Percentiles rank a stretch among this genome's conserved stretches.
phyloP scores from a whole-genome alignment of 2,888 invertebrate genomes.

The Sinopyrophorus schimmeli region DNA sequence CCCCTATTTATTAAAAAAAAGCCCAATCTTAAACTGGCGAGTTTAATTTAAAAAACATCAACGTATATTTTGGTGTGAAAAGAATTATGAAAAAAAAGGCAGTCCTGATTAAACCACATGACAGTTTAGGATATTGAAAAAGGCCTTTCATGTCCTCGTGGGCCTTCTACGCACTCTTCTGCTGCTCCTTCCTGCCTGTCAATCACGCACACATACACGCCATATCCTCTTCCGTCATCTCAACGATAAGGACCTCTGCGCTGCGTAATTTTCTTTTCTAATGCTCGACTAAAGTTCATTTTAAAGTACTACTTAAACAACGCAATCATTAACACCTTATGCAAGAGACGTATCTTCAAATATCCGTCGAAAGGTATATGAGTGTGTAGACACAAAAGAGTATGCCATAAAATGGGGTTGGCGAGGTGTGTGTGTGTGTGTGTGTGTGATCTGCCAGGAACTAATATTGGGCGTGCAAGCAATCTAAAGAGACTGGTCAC shows the following conservation, averaged over 20 bases:
- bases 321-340: no score
- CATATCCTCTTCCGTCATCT: slow-evolving; percentile 27
- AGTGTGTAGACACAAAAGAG: slow-evolving; percentile 23
- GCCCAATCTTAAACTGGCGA: no score
- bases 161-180: slow-evolving; percentile 32
- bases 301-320: not conserved
- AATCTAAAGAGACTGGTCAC: slow-evolving; percentile 49
- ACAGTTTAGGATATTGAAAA: slow-evolving; percentile 36
- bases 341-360: no score
- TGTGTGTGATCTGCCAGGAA: slow-evolving; percentile 38
- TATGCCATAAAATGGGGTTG: slow-evolving; percentile 35
- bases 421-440: no score
- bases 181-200: slow-evolving; percentile 33
- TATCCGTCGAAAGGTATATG: slow-evolving; percentile 20
- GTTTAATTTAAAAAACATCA: no score
- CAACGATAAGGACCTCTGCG: slow-evolving; percentile 29
- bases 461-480: slow-evolving; percentile 50
- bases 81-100: slow-evolving; percentile 9
- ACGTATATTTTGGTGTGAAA: slow-evolving; percentile 13
- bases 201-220: no score
- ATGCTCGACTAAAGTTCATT: slow-evolving; percentile 4
- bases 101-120: no score
- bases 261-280: not conserved
- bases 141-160: slow-evolving; percentile 29
- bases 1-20: no score